A percentile compares a stretch with the other conserved stretches of the same genome.
Conservation (phyloP, 1,140 invertebrate genomes). For the Panulirus ornatus region DNA sequence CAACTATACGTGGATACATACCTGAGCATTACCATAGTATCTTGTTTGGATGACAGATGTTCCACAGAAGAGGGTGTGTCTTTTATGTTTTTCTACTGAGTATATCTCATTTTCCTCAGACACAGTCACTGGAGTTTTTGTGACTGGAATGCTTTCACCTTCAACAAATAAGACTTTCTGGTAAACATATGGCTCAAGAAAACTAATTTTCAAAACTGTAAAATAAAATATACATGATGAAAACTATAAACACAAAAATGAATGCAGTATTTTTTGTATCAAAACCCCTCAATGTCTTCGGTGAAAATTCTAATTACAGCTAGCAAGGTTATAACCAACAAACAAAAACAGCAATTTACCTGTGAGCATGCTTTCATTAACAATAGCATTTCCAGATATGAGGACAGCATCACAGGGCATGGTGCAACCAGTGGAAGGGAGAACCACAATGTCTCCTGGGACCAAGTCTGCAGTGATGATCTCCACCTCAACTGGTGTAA, state of each 20-base stretch:
- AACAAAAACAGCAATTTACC: conserved; percentile 80
- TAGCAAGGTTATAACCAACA: not conserved
- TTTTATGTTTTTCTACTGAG: conserved; percentile 79
- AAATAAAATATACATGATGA: too few relatives aligned
- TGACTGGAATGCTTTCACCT: conserved; percentile 84
- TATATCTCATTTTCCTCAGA: conserved; percentile 77
- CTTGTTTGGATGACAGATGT: conserved; percentile 85
- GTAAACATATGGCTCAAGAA: not conserved
- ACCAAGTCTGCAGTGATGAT: conserved; percentile 82
- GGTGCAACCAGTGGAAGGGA: conserved; percentile 90
- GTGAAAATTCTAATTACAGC: too few relatives aligned
- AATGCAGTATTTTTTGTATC: too few relatives aligned
- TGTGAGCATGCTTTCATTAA: conserved; percentile 98
- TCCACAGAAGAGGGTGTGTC: conserved; percentile 84
- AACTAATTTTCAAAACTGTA: too few relatives aligned
- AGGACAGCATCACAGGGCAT: conserved; percentile 95
- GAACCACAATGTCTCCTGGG: conserved; percentile 94
- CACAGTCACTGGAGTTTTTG: conserved; percentile 82
- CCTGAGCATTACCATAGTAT: conserved; percentile 80
- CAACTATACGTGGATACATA: conserved; percentile 53
- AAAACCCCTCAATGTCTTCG: too few relatives aligned
- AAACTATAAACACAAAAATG: too few relatives aligned
- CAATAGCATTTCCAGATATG: conserved; percentile 91
- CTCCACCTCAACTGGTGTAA: conserved; percentile 76
- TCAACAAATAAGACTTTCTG: not conserved